A percentile compares a stretch with the other conserved stretches of the same genome.
Evolutionary conservation across 2,113 vertebrate genomes (phyloP).

Genomic region (Notothenia rossii): DNA sequence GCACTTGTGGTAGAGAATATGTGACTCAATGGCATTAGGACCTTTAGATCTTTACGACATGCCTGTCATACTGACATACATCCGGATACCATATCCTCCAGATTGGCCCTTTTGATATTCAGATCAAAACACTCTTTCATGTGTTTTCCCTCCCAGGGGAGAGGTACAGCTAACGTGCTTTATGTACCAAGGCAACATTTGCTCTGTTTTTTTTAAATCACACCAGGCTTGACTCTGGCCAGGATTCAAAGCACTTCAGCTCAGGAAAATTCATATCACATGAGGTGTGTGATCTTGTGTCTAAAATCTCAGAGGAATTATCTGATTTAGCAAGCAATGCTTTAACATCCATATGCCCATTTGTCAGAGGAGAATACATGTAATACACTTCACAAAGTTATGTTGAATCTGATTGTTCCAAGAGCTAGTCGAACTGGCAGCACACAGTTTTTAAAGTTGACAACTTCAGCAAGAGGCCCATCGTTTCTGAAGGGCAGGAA

Average conservation of each 20-base stretch:
- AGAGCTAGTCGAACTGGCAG: not conserved
- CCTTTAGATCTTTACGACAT: conserved; percentile 41
- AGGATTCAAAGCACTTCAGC: conserved; percentile 61
- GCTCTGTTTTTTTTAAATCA: conserved; percentile 67
- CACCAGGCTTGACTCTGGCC: conserved; percentile 72
- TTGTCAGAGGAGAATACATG: conserved; percentile 10
- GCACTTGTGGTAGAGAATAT: not conserved
- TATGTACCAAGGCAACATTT: conserved; percentile 55
- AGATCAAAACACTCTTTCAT: conserved; percentile 70
- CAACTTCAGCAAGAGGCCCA: conserved; percentile 11
- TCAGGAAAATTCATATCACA: conserved; percentile 61
- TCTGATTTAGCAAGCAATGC: conserved; percentile 31
- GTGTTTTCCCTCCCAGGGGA: conserved; percentile 34
- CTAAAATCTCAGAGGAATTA: conserved; percentile 35
- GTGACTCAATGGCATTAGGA: not conserved
- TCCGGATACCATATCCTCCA: conserved; percentile 49
- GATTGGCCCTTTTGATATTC: conserved; percentile 64
- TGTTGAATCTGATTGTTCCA: not conserved
- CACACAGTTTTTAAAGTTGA: conserved; percentile 3
- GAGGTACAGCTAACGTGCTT: conserved; percentile 66
- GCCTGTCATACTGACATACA: conserved; percentile 33
- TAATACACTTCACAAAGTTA: conserved; percentile 8
- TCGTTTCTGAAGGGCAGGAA: not conserved
- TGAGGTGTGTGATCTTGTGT: conserved; percentile 50
- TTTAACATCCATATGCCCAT: conserved; percentile 30